Evolutionary conservation across 2,797 vertebrate species (phyloP).

Genomic region (Simalia tracyae): DNA sequence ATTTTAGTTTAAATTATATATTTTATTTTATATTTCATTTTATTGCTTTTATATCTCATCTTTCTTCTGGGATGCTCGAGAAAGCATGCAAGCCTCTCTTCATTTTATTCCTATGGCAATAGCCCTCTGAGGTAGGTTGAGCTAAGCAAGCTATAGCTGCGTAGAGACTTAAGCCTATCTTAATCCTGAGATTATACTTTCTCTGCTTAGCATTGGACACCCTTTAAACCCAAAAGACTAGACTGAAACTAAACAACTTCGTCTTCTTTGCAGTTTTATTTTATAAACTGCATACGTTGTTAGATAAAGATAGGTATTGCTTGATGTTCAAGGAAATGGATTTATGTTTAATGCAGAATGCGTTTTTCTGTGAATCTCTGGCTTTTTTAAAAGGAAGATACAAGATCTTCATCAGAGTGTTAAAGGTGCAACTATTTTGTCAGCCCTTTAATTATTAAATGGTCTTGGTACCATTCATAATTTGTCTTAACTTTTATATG

Average conservation of each 20-base stretch:
- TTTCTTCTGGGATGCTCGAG: not conserved
- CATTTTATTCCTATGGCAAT: not conserved
- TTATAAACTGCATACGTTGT: not conserved
- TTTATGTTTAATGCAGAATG: not conserved
- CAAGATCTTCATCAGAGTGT: not conserved
- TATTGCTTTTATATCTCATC: not conserved
- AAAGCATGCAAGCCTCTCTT: not conserved
- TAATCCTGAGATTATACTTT: not conserved
- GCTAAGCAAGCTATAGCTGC: not conserved
- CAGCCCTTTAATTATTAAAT: not conserved
- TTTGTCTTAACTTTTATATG: not conserved
- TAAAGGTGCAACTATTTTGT: not conserved
- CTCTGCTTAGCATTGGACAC: not conserved
- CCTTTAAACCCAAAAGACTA: not conserved
- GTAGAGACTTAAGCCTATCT: not conserved
- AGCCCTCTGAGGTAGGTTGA: not conserved
- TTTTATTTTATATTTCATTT: not conserved
- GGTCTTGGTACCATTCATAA: not conserved
- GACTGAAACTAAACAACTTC: not conserved
- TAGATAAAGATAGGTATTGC: not conserved
- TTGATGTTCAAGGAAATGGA: not conserved
- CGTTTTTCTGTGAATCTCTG: not conserved
- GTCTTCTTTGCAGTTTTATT: not conserved
- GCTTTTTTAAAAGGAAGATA: not conserved
- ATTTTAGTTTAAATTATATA: not conserved